Evolutionary conservation across 1,140 invertebrate genomes (phyloP).

Genomic region (Drosophila hydei): DNA sequence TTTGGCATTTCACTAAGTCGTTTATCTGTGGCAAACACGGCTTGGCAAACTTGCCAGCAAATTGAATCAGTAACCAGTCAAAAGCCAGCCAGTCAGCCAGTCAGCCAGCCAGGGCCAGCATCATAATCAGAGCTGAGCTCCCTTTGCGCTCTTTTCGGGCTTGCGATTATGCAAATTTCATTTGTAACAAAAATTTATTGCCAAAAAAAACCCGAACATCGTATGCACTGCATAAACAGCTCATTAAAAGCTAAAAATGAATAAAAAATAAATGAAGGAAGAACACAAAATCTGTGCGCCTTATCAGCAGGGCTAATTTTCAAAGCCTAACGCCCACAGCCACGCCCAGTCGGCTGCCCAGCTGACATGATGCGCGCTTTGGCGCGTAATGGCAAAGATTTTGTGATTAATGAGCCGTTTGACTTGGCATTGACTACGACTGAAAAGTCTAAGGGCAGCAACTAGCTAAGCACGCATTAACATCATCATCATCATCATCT

Average conservation of each 20-base stretch:
- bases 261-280: constrained; percentile 1
- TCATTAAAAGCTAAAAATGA: constrained; percentile 58
- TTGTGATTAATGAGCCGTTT: constrained; percentile 75
- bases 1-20: constrained; percentile 68
- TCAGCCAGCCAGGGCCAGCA: background rate
- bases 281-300: constrained; percentile 40
- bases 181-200: constrained; percentile 48
- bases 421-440: constrained; percentile 39
- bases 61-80: constrained; percentile 64
- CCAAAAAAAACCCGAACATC: constrained; percentile 21
- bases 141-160: too few relatives aligned
- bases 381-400: constrained; percentile 49
- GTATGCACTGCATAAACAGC: constrained; percentile 71
- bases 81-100: constrained; percentile 29
- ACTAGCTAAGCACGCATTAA: constrained; percentile 48
- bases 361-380: background rate
- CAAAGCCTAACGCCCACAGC: constrained; percentile 1
- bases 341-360: background rate
- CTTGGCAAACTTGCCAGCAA: constrained; percentile 53
- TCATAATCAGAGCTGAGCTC: constrained; percentile 6
- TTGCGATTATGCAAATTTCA: constrained; percentile 70
- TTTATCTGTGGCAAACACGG: constrained; percentile 65
- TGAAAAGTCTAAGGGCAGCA: constrained; percentile 8
- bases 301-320: constrained; percentile 64
- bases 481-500: constrained; percentile 20